Conservation (phyloP, 2,797 vertebrate species). For the Emys orbicularis region DNA sequence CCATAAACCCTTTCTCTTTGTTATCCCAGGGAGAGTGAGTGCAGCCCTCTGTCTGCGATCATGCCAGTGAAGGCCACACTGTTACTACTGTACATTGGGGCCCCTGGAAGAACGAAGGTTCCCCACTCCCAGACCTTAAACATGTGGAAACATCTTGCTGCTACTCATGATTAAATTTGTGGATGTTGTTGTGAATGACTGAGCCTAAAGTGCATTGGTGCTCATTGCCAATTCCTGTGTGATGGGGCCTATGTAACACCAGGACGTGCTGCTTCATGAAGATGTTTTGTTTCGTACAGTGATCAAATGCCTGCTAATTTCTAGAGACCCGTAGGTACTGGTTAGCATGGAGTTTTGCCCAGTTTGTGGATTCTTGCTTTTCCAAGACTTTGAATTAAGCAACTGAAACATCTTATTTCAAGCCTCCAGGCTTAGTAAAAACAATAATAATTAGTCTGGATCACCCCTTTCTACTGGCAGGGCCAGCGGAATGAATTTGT, state of each 20-base stretch:
- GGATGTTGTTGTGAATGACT: not conserved
- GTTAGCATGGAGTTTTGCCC: not conserved
- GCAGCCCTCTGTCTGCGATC: no score
- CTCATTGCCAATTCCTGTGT: not conserved
- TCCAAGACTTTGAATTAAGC: conserved; percentile 10
- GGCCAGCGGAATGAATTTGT: not conserved
- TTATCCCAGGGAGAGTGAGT: no score
- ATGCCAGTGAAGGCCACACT: fast-evolving
- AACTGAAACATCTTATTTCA: conserved; percentile 37
- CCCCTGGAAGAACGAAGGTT: not conserved
- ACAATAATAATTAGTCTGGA: not conserved
- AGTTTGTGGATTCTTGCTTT: not conserved
- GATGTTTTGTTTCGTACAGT: not conserved
- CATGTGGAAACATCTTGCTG: fast-evolving
- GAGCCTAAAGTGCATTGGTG: fast-evolving
- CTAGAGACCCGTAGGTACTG: not conserved
- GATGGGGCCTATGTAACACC: not conserved
- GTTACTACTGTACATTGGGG: not conserved
- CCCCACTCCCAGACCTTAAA: not conserved
- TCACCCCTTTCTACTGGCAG: not conserved
- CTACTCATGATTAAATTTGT: fast-evolving
- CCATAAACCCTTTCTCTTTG: no score
- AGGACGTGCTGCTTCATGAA: not conserved
- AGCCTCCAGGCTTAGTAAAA: not conserved
- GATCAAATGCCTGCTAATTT: not conserved